These are phyloP conservation scores for Cataglyphis rosenhaueri DNA, from an alignment of 2,888 invertebrate genomes.

Conservation along the genomic window DNA sequence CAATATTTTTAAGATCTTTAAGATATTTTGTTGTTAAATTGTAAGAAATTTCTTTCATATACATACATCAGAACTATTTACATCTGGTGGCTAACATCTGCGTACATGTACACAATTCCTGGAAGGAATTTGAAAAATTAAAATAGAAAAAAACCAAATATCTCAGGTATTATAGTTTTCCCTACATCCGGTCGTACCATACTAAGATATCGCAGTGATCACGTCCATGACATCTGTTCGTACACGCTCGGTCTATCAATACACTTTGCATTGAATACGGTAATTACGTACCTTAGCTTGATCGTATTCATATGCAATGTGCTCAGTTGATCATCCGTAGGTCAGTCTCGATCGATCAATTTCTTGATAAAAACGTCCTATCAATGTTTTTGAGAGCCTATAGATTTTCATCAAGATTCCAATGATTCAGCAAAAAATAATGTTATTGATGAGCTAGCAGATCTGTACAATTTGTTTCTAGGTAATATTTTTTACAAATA, in stretches of 20 bases:
- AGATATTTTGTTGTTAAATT: neutral
- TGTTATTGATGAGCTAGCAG: neutral
- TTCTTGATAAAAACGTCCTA: neutral
- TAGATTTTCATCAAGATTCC: neutral
- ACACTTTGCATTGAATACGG: slow-evolving; percentile 81
- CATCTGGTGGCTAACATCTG: neutral
- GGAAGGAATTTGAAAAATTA: neutral
- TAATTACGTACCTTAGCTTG: slow-evolving; percentile 71
- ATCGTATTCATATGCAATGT: slow-evolving; percentile 73
- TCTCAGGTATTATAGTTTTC: neutral
- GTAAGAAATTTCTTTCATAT: neutral
- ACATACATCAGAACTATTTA: neutral
- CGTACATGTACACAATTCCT: neutral
- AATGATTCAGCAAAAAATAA: neutral
- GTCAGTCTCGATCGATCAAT: slow-evolving; percentile 9
- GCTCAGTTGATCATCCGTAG: neutral
- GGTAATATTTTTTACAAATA: neutral
- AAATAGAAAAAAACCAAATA: neutral
- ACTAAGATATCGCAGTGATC: slow-evolving; percentile 57
- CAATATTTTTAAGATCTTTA: neutral
- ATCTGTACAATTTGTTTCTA: neutral
- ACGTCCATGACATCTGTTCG: slow-evolving; percentile 80
- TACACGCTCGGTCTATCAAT: slow-evolving; percentile 65
- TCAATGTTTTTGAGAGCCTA: neutral
- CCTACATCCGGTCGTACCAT: no score